Percentiles rank a stretch among this genome's conserved stretches.
Conservation (phyloP, 2,888 invertebrate species). For the Odontomyia ornata region DNA sequence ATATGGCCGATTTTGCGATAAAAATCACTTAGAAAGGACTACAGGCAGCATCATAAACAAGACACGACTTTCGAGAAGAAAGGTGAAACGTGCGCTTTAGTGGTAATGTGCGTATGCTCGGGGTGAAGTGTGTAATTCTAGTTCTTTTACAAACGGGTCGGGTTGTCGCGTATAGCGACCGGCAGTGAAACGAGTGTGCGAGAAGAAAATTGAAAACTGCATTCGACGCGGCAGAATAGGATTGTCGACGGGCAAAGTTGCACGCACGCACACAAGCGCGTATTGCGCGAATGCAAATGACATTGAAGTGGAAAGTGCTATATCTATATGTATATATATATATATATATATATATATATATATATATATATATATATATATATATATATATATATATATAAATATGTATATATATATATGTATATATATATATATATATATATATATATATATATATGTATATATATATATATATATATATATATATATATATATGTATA, state of each 20-base stretch:
- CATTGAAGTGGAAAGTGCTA: background rate
- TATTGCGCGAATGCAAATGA: constrained; percentile 13
- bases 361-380: too few species aligned
- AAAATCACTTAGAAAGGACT: constrained; percentile 29
- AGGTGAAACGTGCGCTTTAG: background rate
- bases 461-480: too few species aligned
- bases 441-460: too few species aligned
- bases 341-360: too few species aligned
- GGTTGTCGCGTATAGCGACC: background rate
- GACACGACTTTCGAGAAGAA: constrained; percentile 2
- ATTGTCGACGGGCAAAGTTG: background rate
- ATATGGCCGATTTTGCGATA: constrained; percentile 18
- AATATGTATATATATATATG: too few species aligned
- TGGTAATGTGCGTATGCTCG: background rate
- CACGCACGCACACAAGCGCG: constrained; percentile 27
- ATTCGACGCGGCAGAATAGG: background rate
- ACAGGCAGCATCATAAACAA: constrained; percentile 38
- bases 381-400: too few species aligned
- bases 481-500: too few species aligned
- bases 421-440: too few species aligned
- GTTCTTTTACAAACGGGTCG: too few species aligned
- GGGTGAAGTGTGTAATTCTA: background rate
- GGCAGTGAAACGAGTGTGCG: constrained; percentile 12
- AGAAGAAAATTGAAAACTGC: constrained; percentile 29
- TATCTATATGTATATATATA: too few species aligned